Evolutionary conservation across 35 echinoderm and acorn worm genomes (phyloP).

Genomic region (Diadema setosum): DNA sequence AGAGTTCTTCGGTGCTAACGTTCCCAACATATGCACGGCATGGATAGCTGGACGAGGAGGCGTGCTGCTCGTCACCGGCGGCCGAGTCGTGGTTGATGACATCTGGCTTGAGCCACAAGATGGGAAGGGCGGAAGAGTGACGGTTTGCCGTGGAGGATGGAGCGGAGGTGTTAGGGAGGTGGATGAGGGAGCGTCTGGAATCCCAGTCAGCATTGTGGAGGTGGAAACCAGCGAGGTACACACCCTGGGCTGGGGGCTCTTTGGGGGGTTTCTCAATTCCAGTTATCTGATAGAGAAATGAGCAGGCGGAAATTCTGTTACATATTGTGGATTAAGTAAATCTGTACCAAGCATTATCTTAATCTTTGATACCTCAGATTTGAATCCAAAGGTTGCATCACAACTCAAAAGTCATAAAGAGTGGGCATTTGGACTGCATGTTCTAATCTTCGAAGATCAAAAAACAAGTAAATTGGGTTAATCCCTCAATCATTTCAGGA

Average conservation of each 20-base stretch:
- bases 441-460: no score
- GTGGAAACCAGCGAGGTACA: slow-evolving; percentile 60
- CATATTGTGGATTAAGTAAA: no score
- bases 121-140: slow-evolving; percentile 28
- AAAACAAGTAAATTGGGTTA: no score
- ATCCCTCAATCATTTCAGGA: no score
- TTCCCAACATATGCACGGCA: neutral
- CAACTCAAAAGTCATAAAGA: no score
- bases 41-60: neutral
- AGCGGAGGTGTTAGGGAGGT: neutral
- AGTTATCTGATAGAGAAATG: no score
- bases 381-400: no score
- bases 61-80: neutral
- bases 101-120: slow-evolving; percentile 76
- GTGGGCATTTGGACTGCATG: no score
- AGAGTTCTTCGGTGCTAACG: neutral
- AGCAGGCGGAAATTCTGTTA: no score
- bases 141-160: neutral
- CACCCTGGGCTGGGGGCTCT: slow-evolving; percentile 33
- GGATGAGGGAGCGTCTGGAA: slow-evolving; percentile 18
- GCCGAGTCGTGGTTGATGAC: neutral
- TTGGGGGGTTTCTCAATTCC: slow-evolving; percentile 17
- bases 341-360: no score
- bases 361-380: no score
- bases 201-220: slow-evolving; percentile 90